Evolutionary conservation across 2,113 vertebrate genomes (phyloP).

Genomic region (Epinephelus lanceolatus): DNA sequence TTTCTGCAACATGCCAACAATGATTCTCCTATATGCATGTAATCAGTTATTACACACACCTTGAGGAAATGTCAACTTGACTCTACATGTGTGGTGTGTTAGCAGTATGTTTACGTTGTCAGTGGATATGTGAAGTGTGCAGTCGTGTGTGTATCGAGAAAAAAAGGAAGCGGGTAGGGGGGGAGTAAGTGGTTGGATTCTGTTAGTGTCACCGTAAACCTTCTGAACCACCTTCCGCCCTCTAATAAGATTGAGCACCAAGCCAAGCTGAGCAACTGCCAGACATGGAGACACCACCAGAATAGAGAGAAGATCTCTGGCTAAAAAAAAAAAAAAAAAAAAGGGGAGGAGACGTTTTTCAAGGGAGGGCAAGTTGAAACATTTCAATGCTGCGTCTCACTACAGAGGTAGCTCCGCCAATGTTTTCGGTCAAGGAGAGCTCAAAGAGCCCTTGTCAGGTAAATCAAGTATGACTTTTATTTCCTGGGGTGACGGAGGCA

Average conservation of each 20-base stretch:
- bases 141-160: constrained; percentile 33
- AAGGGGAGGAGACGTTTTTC: constrained; percentile 30
- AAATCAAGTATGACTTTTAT: constrained; percentile 85
- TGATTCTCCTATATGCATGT: constrained; percentile 59
- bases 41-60: constrained; percentile 67
- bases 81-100: constrained; percentile 34
- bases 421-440: constrained; percentile 75
- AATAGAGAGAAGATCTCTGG: constrained; percentile 64
- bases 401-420: constrained; percentile 36
- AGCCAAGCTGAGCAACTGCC: constrained; percentile 74
- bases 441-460: constrained; percentile 78
- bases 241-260: constrained; percentile 78
- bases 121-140: constrained; percentile 54
- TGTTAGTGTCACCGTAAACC: constrained; percentile 64
- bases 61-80: constrained; percentile 71
- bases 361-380: constrained; percentile 55
- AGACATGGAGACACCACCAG: constrained; percentile 62
- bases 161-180: background rate
- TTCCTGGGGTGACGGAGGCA: constrained; percentile 75
- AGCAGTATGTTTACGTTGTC: constrained; percentile 16
- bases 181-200: constrained; percentile 51
- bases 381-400: constrained; percentile 51
- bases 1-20: constrained; percentile 61
- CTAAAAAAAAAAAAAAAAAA: background rate
- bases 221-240: constrained; percentile 68